These are phyloP conservation scores for Eulemur mongoz DNA, from an alignment of 2,797 vertebrate species.

Conservation along the genomic window DNA sequence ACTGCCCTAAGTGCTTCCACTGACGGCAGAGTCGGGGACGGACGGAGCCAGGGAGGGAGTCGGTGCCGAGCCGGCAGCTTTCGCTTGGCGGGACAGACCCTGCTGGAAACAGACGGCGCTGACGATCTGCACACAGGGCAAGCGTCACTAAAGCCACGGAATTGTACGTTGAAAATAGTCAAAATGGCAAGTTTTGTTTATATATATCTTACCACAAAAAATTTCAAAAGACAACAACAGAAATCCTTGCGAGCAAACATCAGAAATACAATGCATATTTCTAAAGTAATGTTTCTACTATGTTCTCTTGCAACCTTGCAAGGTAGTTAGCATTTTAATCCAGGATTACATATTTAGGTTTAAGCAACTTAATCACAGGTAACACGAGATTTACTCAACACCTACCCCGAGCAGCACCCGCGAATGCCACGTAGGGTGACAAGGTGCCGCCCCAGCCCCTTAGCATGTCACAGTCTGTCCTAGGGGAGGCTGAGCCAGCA, in stretches of 20 bases:
- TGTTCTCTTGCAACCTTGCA: neutral
- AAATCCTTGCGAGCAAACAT: neutral
- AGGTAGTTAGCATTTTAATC: neutral
- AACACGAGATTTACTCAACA: neutral
- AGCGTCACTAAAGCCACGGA: accelerated
- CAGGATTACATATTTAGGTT: neutral
- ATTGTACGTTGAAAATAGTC: accelerated
- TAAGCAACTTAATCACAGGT: neutral
- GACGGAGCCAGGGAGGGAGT: neutral
- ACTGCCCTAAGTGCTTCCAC: neutral
- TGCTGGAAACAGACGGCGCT: accelerated
- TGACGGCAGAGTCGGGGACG: neutral
- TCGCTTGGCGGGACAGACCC: neutral
- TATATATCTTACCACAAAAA: neutral
- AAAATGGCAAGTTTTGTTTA: neutral
- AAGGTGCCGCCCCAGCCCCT: neutral
- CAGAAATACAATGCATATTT: neutral
- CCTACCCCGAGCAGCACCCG: too few species aligned
- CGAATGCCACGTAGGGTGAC: accelerated
- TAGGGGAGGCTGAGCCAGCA: neutral
- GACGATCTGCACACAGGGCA: accelerated
- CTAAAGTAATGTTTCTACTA: neutral
- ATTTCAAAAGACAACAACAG: neutral
- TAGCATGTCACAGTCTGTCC: accelerated
- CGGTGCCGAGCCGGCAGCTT: accelerated